A percentile compares a stretch with the other conserved stretches of the same genome.
Conservation (phyloP, 2,113 vertebrate species). For the Eptesicus fuscus region DNA sequence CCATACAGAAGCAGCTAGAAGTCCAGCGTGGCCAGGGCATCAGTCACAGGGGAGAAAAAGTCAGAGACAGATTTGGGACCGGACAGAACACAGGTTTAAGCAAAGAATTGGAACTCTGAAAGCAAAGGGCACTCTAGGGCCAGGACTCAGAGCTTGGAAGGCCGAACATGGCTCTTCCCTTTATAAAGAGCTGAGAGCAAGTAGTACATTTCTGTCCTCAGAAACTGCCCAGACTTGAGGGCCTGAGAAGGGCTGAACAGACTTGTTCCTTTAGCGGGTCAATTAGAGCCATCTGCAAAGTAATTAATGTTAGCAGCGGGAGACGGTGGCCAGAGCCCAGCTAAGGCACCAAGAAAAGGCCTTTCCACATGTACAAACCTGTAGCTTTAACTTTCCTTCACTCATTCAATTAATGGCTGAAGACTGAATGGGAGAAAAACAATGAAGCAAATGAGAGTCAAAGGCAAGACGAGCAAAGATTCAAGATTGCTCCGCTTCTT, state of each 20-base stretch:
- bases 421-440: neutral
- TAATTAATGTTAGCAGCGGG: conserved; percentile 71
- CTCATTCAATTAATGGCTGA: conserved; percentile 59
- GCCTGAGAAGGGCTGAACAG: neutral
- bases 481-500: neutral
- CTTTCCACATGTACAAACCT: conserved; percentile 37
- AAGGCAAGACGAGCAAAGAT: neutral
- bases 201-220: neutral
- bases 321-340: conserved; percentile 22
- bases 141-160: neutral
- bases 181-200: neutral
- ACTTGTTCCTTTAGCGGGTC: conserved; percentile 51
- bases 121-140: neutral
- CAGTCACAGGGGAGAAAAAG: neutral
- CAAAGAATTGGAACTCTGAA: neutral
- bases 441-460: neutral
- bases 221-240: neutral
- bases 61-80: neutral
- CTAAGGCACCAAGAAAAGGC: neutral
- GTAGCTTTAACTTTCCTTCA: conserved; percentile 22
- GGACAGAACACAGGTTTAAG: neutral
- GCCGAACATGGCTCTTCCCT: neutral
- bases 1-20: neutral
- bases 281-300: conserved; percentile 66
- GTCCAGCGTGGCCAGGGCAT: neutral